These are phyloP conservation scores for Diachasmimorpha longicaudata DNA, from an alignment of 1,140 invertebrate genomes.

Conservation along the genomic window DNA sequence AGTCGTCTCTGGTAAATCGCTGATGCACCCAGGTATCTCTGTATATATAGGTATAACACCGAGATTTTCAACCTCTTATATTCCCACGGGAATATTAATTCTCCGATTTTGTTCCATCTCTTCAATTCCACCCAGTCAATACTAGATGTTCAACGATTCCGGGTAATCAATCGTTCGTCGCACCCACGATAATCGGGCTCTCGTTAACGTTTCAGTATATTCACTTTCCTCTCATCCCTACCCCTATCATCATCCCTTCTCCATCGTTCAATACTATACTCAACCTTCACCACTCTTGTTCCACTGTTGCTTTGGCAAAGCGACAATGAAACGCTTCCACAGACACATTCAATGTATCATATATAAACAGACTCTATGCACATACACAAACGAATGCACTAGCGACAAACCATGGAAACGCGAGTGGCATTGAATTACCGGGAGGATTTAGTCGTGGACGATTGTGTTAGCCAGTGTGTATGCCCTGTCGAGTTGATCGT, in stretches of 20 bases:
- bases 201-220: conserved; percentile 31
- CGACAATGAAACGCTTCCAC: conserved; percentile 24
- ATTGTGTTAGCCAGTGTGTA: conserved; percentile 30
- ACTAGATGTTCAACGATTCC: conserved; percentile 21
- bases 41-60: background rate
- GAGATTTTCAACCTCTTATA: conserved; percentile 13
- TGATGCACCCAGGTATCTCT: conserved; percentile 15
- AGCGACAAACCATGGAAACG: conserved; percentile 25
- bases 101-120: conserved; percentile 10
- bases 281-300: background rate
- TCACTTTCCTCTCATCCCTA: background rate
- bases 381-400: conserved; percentile 17
- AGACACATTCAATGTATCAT: background rate
- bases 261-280: background rate
- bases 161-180: conserved; percentile 6
- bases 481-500: conserved; percentile 32
- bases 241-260: background rate
- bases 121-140: background rate
- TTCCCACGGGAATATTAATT: conserved; percentile 24
- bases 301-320: conserved; percentile 20
- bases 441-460: conserved; percentile 29
- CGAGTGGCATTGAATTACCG: conserved; percentile 36
- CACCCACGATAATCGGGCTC: conserved; percentile 27
- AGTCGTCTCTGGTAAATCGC: conserved; percentile 33
- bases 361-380: background rate